Evolutionary conservation across 2,888 invertebrate genomes (phyloP).

Genomic region (Saturnia pavonia): DNA sequence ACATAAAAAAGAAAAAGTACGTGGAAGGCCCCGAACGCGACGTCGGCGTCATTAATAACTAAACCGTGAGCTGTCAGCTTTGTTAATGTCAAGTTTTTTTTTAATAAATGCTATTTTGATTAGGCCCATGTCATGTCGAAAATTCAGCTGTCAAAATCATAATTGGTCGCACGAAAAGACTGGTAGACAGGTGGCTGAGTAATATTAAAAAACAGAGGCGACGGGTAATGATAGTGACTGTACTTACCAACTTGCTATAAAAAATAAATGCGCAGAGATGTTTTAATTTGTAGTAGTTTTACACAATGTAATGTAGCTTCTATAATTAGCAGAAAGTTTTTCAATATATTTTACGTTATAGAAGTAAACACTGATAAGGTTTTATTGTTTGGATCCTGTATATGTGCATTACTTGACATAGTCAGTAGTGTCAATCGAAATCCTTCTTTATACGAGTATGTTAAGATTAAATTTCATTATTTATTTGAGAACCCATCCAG

Average conservation of each 20-base stretch:
- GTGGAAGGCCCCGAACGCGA: slow-evolving; percentile 53
- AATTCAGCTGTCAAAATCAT: slow-evolving; percentile 82
- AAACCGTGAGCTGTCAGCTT: slow-evolving; percentile 79
- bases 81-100: slow-evolving; percentile 74
- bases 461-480: too few relatives aligned
- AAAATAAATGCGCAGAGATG: neutral
- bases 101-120: slow-evolving; percentile 82
- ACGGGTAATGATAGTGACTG: slow-evolving; percentile 26
- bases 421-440: too few relatives aligned
- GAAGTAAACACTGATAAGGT: too few relatives aligned
- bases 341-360: too few relatives aligned
- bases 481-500: too few relatives aligned
- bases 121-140: slow-evolving; percentile 83
- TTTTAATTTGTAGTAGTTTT: neutral
- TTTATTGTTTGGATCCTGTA: too few relatives aligned
- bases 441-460: too few relatives aligned
- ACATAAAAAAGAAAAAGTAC: slow-evolving; percentile 47
- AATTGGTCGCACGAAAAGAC: slow-evolving; percentile 78
- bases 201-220: slow-evolving; percentile 47
- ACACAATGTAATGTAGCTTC: too few relatives aligned
- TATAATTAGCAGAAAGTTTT: too few relatives aligned
- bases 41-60: slow-evolving; percentile 70
- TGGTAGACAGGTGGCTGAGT: slow-evolving; percentile 53
- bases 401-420: too few relatives aligned
- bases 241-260: neutral